phyloP scores from a whole-genome alignment of 1,140 invertebrate genomes.

The Penaeus japonicus region DNA sequence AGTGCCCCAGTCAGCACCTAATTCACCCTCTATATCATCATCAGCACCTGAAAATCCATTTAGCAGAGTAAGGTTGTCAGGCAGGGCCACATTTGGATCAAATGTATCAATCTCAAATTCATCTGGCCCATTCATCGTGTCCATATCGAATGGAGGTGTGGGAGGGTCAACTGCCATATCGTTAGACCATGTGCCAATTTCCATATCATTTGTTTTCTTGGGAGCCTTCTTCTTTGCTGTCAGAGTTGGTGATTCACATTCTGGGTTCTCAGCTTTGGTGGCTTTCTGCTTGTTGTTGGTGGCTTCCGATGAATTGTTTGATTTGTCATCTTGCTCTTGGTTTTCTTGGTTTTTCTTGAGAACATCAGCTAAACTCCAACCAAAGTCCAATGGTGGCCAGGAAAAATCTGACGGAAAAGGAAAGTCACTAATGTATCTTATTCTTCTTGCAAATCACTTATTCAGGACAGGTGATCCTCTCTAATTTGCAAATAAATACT shows the following conservation, averaged over 20 bases:
- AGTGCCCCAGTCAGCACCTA: conserved; percentile 61
- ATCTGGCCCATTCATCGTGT: conserved; percentile 41
- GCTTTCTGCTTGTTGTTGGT: background rate
- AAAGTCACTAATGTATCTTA: background rate
- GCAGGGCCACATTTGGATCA: conserved; percentile 63
- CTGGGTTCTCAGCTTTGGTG: background rate
- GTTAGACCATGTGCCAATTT: conserved; percentile 91
- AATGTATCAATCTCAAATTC: conserved; percentile 63
- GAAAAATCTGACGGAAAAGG: conserved; percentile 69
- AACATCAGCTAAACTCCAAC: conserved; percentile 89
- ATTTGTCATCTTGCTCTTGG: conserved; percentile 55
- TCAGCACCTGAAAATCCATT: conserved; percentile 55
- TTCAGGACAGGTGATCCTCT: too few relatives aligned
- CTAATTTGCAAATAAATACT: background rate
- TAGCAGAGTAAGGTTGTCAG: conserved; percentile 64
- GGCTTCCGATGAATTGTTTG: background rate
- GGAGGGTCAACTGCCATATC: conserved; percentile 74
- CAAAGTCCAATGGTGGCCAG: conserved; percentile 90
- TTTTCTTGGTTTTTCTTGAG: conserved; percentile 63
- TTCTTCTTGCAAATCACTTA: background rate
- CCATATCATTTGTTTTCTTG: conserved; percentile 67
- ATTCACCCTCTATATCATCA: conserved; percentile 55
- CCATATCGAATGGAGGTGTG: conserved; percentile 42
- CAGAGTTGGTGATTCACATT: background rate
- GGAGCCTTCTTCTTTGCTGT: conserved; percentile 27